phyloP scores from a whole-genome alignment of 2,113 vertebrate species.

The Excalfactoria chinensis region DNA sequence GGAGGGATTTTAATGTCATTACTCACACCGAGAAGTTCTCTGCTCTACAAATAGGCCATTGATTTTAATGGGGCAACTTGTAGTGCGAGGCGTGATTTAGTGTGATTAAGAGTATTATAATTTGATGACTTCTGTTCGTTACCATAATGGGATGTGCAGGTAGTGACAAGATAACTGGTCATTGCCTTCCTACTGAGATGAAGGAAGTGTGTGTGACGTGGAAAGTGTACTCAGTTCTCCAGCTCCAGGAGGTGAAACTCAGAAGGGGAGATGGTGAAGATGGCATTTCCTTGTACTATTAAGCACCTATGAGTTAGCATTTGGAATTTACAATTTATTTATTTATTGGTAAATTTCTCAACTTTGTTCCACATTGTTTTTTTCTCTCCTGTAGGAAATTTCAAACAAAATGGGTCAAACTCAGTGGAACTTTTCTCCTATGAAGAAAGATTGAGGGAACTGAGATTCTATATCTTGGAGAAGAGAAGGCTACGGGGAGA shows the following conservation, averaged over 20 bases:
- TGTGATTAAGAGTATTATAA: slow-evolving; percentile 35
- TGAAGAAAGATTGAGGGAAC: no score
- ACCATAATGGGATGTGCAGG: background rate
- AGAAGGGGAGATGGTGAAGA: background rate
- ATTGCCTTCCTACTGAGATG: background rate
- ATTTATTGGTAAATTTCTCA: background rate
- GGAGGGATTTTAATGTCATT: slow-evolving; percentile 34
- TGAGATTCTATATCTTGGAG: no score
- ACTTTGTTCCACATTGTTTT: background rate
- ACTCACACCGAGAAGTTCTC: background rate
- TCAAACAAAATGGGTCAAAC: background rate
- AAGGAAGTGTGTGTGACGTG: background rate
- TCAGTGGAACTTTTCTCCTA: background rate
- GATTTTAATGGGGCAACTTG: slow-evolving; percentile 43
- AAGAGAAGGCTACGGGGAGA: no score
- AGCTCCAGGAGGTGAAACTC: background rate
- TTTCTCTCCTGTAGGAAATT: background rate
- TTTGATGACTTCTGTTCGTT: background rate
- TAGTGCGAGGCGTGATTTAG: background rate
- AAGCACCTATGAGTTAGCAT: fast-evolving
- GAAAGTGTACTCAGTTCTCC: background rate
- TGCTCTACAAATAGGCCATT: background rate
- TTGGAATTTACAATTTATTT: background rate
- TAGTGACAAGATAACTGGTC: background rate
- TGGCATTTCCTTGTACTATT: background rate